These are phyloP conservation scores for Caenorhabditis parvicauda DNA, from an alignment of 2,888 invertebrate species.

Conservation along the genomic window DNA sequence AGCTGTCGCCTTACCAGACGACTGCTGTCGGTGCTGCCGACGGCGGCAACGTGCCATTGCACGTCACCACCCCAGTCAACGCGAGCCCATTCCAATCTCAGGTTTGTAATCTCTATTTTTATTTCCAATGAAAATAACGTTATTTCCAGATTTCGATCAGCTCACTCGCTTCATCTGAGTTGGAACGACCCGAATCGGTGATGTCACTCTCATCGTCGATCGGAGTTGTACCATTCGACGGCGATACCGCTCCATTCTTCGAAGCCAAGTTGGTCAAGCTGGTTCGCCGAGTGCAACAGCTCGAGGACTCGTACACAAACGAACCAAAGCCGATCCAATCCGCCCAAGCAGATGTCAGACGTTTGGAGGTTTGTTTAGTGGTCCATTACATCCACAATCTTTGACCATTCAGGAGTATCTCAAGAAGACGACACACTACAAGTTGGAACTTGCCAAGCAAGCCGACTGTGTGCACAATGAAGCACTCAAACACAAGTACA, in stretches of 20 bases:
- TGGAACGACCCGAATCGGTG: slow-evolving; percentile 42
- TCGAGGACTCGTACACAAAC: slow-evolving; percentile 25
- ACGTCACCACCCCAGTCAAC: slow-evolving; percentile 34
- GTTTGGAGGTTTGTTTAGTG: slow-evolving; percentile 14
- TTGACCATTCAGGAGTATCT: slow-evolving; percentile 14
- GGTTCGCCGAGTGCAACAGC: slow-evolving; percentile 15
- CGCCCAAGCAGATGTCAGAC: slow-evolving; percentile 22
- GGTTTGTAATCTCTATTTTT: slow-evolving; percentile 10
- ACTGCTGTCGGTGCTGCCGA: slow-evolving; percentile 16
- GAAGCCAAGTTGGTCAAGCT: slow-evolving; percentile 28
- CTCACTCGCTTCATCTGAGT: slow-evolving; percentile 43
- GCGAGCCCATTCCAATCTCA: slow-evolving; percentile 37
- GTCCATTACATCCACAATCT: not conserved
- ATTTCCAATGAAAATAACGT: not conserved
- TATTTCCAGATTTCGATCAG: slow-evolving; percentile 41
- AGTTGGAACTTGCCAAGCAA: slow-evolving; percentile 17
- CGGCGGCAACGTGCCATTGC: slow-evolving; percentile 25
- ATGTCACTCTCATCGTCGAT: slow-evolving; percentile 37
- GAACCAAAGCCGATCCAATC: slow-evolving; percentile 33
- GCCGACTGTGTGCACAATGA: slow-evolving; percentile 19
- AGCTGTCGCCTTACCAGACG: slow-evolving; percentile 28
- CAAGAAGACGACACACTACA: slow-evolving; percentile 13
- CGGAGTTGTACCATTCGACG: slow-evolving; percentile 24
- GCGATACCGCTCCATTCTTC: slow-evolving; percentile 14
- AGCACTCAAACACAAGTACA: slow-evolving; percentile 17